Evolutionary conservation across 92 coral and sea anemone genomes (phyloP).

Genomic region (Palythoa grandiflora): DNA sequence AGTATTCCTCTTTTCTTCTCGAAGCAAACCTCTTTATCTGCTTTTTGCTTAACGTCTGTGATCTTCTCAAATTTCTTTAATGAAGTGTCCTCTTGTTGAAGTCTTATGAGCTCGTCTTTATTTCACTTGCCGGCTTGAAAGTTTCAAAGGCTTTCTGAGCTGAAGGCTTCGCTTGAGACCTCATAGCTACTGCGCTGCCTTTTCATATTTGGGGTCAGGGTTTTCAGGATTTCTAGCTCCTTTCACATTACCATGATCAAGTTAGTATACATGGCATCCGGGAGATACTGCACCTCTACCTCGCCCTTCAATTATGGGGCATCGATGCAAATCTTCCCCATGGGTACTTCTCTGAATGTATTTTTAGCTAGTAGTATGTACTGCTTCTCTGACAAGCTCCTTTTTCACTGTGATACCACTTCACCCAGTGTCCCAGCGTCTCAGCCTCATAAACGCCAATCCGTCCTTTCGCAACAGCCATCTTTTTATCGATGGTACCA

Average conservation of each 20-base stretch:
- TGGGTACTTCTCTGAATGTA: neutral
- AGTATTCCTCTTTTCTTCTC: neutral
- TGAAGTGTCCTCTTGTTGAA: constrained; percentile 14
- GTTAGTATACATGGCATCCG: constrained; percentile 29
- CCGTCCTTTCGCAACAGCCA: no score
- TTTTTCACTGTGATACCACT: no score
- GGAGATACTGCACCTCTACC: constrained; percentile 15
- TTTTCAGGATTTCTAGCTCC: constrained; percentile 32
- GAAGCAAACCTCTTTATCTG: constrained; percentile 10
- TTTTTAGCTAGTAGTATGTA: neutral
- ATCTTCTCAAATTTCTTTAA: constrained; percentile 21
- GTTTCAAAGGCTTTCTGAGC: neutral
- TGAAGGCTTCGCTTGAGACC: neutral
- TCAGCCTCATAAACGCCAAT: no score
- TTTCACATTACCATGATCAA: constrained; percentile 17
- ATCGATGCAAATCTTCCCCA: constrained; percentile 14
- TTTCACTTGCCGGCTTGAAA: constrained; percentile 6
- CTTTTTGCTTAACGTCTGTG: constrained; percentile 23
- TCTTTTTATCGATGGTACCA: no score
- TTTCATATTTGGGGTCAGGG: constrained; percentile 14
- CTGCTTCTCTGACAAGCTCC: no score
- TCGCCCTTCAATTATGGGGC: constrained; percentile 21
- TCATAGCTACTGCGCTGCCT: neutral
- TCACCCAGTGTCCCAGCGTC: no score
- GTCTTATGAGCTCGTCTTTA: constrained; percentile 4